Base-by-base conservation (phyloP, 2,113 vertebrate species). In the Ibidorhyncha struthersii region DNA sequence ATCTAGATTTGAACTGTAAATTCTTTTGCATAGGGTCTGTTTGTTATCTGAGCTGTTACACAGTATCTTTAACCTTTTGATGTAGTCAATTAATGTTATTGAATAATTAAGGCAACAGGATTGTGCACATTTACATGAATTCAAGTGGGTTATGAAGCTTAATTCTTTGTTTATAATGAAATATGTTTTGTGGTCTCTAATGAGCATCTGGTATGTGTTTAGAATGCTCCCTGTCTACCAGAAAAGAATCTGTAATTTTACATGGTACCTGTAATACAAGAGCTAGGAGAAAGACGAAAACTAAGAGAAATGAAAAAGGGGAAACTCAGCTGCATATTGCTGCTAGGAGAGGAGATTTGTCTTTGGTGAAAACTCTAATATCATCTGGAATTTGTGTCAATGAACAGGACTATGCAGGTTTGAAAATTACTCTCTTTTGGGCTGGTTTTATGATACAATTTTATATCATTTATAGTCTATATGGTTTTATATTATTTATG, bases 351-450 rank as follows among this genome's bases (percentile, higher is more conserved):
- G 95, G 97, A 97, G 79, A 99, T 85, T 69, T 99, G 72, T 80
- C 94, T 66, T 93, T 88, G 53, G 98, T 99, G 89, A 98, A 96
- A 97, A 55, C 40, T n/a, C 97, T 99, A 2, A 97, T 99, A 96
- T 94, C 98, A 53, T 98, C 97, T 95, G 99, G 98, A 94, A 96
- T 98, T 86, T 84, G 96, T 87, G 97, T 99, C 77, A 98, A 99
- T 97, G 81, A 96, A 23, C 93, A 98, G 89, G 99, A 99, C 90
- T 73, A 98, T 87, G 98, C 98, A 99, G 99, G 99, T 99, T 86
- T 97, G 97, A 59, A 84, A 93, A 67, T 56, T 58, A 23, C 19
- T 89, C 25, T 72, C 8, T 41, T 62, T 43, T 0, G 2, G 34
- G 4, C 34, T 94, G 79, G 22, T 79, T 89, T 77, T 90, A 9